phyloP scores from a whole-genome alignment of 37 sponge, comb jelly and placozoan species.

The Lycopodina hypogea region DNA sequence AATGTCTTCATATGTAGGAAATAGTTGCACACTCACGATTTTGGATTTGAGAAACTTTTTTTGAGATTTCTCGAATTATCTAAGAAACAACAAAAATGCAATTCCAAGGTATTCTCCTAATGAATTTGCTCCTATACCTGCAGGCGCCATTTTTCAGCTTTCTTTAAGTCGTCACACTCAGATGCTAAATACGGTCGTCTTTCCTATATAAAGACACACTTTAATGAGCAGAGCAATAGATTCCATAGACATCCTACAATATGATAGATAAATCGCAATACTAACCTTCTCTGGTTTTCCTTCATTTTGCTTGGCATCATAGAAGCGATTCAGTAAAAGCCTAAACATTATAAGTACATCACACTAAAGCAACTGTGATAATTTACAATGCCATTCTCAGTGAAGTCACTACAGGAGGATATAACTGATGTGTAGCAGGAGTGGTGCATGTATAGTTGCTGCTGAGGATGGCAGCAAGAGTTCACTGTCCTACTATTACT shows the following conservation, averaged over 20 bases:
- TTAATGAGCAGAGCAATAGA: not conserved
- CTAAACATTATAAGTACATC: not conserved
- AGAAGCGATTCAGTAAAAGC: conserved; percentile 79
- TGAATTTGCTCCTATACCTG: conserved; percentile 13
- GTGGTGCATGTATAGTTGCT: too few species aligned
- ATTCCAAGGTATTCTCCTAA: not conserved
- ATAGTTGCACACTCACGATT: conserved; percentile 89
- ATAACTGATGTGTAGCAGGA: too few species aligned
- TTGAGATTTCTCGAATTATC: conserved; percentile 86
- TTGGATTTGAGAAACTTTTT: conserved; percentile 95
- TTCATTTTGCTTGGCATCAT: conserved; percentile 66
- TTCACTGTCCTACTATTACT: too few species aligned
- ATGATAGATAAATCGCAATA: not conserved
- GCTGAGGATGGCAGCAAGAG: too few species aligned
- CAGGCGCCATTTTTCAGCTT: conserved; percentile 87
- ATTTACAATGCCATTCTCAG: too few species aligned
- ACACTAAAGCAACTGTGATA: too few species aligned
- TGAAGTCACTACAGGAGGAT: too few species aligned
- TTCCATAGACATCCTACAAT: too few species aligned
- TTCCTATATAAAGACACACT: conserved; percentile 18
- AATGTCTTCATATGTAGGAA: too few species aligned
- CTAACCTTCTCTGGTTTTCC: conserved; percentile 53
- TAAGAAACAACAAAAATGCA: conserved; percentile 11
- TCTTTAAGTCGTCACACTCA: conserved; percentile 74
- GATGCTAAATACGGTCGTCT: conserved; percentile 85